Percentiles rank a stretch among this genome's conserved stretches.
Conservation (phyloP, 2,888 invertebrate genomes). For the Spodoptera exigua region DNA sequence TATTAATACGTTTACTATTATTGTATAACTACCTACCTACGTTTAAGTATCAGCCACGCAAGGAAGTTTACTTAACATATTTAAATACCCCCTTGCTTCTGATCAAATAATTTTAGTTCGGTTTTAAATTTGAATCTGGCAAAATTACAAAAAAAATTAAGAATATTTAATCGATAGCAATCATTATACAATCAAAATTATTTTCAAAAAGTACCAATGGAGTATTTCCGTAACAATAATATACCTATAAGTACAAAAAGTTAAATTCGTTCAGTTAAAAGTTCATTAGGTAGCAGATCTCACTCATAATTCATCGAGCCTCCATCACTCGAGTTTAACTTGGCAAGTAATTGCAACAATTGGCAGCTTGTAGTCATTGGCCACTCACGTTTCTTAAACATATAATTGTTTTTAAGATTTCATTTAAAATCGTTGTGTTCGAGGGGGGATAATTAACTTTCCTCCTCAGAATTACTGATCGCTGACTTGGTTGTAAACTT, state of each 20-base stretch:
- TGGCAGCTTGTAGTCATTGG: conserved; percentile 44
- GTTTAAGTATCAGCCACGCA: conserved; percentile 8
- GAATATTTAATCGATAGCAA: not conserved
- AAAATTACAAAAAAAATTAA: conserved; percentile 10
- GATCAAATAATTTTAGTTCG: conserved; percentile 26
- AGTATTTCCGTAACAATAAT: conserved; percentile 13
- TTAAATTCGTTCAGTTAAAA: conserved; percentile 23
- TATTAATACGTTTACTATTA: not conserved
- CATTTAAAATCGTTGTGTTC: conserved; percentile 50
- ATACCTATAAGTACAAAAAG: conserved; percentile 11
- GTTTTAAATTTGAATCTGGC: conserved; percentile 23
- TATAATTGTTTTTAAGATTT: conserved; percentile 55
- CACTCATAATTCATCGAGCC: conserved; percentile 40
- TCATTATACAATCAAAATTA: too few relatives aligned
- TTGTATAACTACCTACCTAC: not conserved
- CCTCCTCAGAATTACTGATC: conserved; percentile 55
- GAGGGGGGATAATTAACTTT: conserved; percentile 57
- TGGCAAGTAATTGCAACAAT: conserved; percentile 55
- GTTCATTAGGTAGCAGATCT: conserved; percentile 40
- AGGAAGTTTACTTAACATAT: conserved; percentile 38
- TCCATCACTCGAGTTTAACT: conserved; percentile 34
- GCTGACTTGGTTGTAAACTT: conserved; percentile 52
- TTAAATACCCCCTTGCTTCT: conserved; percentile 36
- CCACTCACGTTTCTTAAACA: conserved; percentile 40
- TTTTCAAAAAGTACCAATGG: not conserved